Conservation (phyloP, 1,140 invertebrate genomes). For the Zaprionus kolodkinae region DNA sequence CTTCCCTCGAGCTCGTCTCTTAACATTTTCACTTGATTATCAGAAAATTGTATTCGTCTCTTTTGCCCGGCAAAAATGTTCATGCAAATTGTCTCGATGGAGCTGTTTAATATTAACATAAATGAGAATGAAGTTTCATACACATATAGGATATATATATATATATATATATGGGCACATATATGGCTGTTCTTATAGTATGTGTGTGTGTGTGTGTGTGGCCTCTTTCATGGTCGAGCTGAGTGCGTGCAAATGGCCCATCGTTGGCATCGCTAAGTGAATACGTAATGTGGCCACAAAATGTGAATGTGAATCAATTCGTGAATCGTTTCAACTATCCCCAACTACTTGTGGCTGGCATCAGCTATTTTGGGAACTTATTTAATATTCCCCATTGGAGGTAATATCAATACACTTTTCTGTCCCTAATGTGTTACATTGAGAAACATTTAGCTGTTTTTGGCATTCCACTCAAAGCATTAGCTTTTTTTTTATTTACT, state of each 20-base stretch:
- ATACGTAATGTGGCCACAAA: conserved; percentile 29
- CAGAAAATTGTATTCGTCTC: conserved; percentile 35
- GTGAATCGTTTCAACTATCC: neutral
- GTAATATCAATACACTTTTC: neutral
- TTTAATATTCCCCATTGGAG: neutral
- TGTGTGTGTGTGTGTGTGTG: neutral
- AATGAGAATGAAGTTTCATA: neutral
- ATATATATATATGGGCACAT: neutral
- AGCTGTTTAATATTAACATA: conserved; percentile 30
- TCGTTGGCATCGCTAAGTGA: conserved; percentile 25
- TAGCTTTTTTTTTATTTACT: no score
- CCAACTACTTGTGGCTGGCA: neutral
- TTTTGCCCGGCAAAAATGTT: conserved; percentile 9
- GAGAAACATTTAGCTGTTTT: neutral
- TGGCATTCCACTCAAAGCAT: no score
- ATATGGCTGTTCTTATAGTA: neutral
- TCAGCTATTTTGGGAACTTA: neutral
- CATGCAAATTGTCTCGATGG: conserved; percentile 35
- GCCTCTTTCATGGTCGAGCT: conserved; percentile 14
- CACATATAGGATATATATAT: no score
- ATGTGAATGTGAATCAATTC: conserved; percentile 5
- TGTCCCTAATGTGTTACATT: neutral
- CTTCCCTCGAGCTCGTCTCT: neutral
- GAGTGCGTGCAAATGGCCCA: conserved; percentile 46
- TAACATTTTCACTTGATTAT: conserved; percentile 30